A percentile compares a stretch with the other conserved stretches of the same genome.
These are phyloP conservation scores for Drosophila subquinaria DNA, from an alignment of 2,888 invertebrate species.

Conservation along the genomic window DNA sequence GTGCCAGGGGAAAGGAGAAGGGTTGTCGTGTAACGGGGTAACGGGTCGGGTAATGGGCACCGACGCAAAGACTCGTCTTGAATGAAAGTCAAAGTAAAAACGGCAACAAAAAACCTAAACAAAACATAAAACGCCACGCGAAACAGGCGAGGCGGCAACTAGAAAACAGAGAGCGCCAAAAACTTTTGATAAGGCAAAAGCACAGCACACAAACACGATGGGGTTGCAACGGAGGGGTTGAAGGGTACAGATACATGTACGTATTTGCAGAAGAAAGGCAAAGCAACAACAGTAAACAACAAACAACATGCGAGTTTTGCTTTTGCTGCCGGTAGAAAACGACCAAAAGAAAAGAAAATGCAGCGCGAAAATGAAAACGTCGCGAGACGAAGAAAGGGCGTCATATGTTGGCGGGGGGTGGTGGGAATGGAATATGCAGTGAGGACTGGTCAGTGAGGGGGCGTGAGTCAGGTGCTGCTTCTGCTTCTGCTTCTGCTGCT, in stretches of 20 bases:
- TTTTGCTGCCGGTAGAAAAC: conserved; percentile 59
- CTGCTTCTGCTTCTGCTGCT: too few species aligned
- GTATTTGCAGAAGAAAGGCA: conserved; percentile 35
- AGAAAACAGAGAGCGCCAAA: conserved; percentile 67
- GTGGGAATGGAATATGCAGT: not conserved
- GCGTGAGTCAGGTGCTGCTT: conserved; percentile 54
- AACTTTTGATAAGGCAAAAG: conserved; percentile 73
- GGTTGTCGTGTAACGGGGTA: conserved; percentile 4
- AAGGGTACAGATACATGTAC: conserved; percentile 1
- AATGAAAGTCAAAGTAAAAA: conserved; percentile 85
- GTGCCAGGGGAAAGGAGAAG: conserved; percentile 32
- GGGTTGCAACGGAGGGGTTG: not conserved
- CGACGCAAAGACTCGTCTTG: conserved; percentile 75
- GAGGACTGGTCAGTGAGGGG: conserved; percentile 24
- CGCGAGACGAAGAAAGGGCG: conserved; percentile 36
- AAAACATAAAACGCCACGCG: conserved; percentile 71
- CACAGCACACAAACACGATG: conserved; percentile 36
- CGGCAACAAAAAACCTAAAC: conserved; percentile 82
- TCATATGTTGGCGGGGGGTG: conserved; percentile 6
- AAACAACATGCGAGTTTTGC: conserved; percentile 57
- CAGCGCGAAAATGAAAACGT: conserved; percentile 60
- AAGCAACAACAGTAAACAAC: conserved; percentile 56
- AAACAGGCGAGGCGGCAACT: conserved; percentile 47
- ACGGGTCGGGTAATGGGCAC: conserved; percentile 26
- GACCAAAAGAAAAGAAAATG: conserved; percentile 50